A percentile compares a stretch with the other conserved stretches of the same genome.
Conservation (phyloP, 2,113 vertebrate species). For the Pterophyllum scalare region DNA sequence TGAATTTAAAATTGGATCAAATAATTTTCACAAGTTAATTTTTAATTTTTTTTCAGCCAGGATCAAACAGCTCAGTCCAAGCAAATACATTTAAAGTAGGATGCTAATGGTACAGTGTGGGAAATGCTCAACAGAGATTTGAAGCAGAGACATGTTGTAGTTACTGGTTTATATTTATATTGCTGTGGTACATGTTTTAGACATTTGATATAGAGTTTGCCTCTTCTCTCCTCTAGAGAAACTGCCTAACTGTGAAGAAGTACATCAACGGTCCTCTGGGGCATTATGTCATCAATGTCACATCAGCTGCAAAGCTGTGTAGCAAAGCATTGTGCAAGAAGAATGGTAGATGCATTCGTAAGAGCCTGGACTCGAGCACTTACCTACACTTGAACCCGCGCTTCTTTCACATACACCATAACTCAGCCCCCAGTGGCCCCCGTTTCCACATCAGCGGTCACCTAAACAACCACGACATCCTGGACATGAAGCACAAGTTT, state of each 20-base stretch:
- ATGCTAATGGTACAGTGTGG: too few relatives aligned
- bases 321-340: slow-evolving; percentile 89
- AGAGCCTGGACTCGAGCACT: slow-evolving; percentile 77
- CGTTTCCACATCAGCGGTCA: slow-evolving; percentile 81
- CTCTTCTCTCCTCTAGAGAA: slow-evolving; percentile 75
- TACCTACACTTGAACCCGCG: slow-evolving; percentile 86
- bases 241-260: slow-evolving; percentile 85
- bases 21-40: too few relatives aligned
- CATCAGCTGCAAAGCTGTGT: slow-evolving; percentile 89
- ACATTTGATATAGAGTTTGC: not conserved
- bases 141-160: not conserved
- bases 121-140: not conserved
- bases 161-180: not conserved
- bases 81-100: not conserved
- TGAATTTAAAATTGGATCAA: too few relatives aligned
- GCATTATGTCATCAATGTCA: slow-evolving; percentile 90
- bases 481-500: slow-evolving; percentile 88
- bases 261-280: slow-evolving; percentile 86
- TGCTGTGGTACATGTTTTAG: not conserved
- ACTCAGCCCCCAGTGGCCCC: slow-evolving; percentile 21
- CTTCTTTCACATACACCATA: slow-evolving; percentile 80
- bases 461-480: slow-evolving; percentile 74
- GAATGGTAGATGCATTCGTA: slow-evolving; percentile 89
- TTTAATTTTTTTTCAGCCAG: too few relatives aligned
- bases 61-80: not conserved